Evolutionary conservation across 2,888 invertebrate genomes (phyloP).

Genomic region (Leucophora obtusa): DNA sequence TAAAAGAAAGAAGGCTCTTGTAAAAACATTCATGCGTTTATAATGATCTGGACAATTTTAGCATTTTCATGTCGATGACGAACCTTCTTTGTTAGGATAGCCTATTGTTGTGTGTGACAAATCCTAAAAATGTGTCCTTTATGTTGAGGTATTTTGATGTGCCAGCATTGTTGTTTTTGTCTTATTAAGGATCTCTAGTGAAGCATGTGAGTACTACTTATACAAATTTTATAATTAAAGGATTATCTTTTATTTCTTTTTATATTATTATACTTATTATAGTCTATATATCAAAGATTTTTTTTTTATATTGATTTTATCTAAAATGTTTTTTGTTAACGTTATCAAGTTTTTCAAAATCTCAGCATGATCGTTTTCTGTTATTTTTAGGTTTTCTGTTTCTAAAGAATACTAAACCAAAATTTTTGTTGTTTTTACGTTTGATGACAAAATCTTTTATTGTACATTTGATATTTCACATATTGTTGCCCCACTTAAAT

Average conservation of each 20-base stretch:
- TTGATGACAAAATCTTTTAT: conserved; percentile 56
- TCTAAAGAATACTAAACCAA: conserved; percentile 4
- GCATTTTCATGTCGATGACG: background rate
- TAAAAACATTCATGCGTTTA: conserved; percentile 47
- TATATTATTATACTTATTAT: background rate
- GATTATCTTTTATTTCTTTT: conserved; percentile 40
- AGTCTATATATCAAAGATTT: conserved; percentile 2
- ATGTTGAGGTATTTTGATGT: background rate
- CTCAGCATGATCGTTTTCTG: conserved; percentile 46
- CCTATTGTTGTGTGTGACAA: conserved; percentile 51
- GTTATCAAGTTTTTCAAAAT: conserved; percentile 54
- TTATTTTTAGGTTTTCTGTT: background rate
- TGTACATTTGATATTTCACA: conserved; percentile 59
- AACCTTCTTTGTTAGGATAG: conserved; percentile 27
- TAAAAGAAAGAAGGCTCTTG: conserved; percentile 35
- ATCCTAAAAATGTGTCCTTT: conserved; percentile 48
- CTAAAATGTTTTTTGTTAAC: conserved; percentile 30
- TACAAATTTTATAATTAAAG: conserved; percentile 58
- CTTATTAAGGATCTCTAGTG: conserved; percentile 46
- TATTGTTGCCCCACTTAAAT: conserved; percentile 63
- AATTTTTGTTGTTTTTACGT: conserved; percentile 34
- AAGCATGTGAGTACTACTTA: conserved; percentile 43
- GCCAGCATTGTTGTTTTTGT: conserved; percentile 13
- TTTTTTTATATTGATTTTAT: background rate
- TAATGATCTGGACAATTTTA: conserved; percentile 57